Base-by-base conservation (phyloP, 2,113 vertebrate genomes). In the Psephotus haematonotus region DNA sequence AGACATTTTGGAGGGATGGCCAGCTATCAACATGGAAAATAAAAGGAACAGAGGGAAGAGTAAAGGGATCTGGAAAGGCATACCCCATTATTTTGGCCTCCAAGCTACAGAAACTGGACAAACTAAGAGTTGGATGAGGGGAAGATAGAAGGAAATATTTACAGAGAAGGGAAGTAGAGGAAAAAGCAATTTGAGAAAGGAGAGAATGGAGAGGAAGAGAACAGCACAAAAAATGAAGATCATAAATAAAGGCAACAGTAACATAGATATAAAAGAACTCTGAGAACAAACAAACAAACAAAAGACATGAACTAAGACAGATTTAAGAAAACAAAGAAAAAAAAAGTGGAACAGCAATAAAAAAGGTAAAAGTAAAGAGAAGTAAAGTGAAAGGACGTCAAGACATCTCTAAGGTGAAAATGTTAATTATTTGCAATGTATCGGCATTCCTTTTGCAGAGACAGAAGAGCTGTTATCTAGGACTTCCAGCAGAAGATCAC, bases 401-500 rank as follows among this genome's bases (percentile, higher is more conserved):
- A 92, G 59, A 44, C 11, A 50, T 27, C 27, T 39, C 55, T 64
- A 43, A 78, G 47, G 25, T 33, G 46, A 16, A 70, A 90, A 90
- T 67, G 29, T 63, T 76, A 85, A 82, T 64, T 74, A 72, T 76
- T 97, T 85, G 29, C 78, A 89, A 43, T 5, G 13, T 31, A 77
- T 6, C 68, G 35, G 46, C 33, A 95, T 59, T 86, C 79, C 82
- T 90, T 93, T 39, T 72, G 67, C 27, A 72, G 43, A 70, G 92
- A 71, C 28, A 47, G 71, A 25, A 94, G 27, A 84, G 43, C 35
- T 82, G 63, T 82, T 82, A 94, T 62, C 57, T 60, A 31, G 35
- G 55, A 62, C 53, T 93, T 93, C 82, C 85, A 85, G 79, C 68
- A 86, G 44, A 37, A 95, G 35, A 80, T 80, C 68, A 77, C 87